phyloP scores from a whole-genome alignment of 2,888 invertebrate genomes.

The Polyommatus iphigenia region DNA sequence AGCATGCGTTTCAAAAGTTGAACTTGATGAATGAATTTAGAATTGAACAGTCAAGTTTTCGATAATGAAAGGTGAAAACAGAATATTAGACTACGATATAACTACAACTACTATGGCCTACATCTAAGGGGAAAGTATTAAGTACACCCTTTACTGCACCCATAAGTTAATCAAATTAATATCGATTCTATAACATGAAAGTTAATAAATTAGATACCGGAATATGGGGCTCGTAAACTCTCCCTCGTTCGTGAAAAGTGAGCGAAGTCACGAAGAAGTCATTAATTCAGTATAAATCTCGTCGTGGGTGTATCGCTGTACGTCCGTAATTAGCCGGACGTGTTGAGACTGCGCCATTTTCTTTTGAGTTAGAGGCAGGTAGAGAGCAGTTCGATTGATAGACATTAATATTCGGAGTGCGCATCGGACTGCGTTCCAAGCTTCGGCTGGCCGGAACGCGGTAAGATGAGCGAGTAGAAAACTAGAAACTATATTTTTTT shows the following conservation, averaged over 20 bases:
- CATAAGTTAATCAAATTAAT: slow-evolving; percentile 8
- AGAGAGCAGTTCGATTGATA: not conserved
- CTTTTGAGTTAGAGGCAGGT: slow-evolving; percentile 12
- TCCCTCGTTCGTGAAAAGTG: slow-evolving; percentile 65
- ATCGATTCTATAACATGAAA: slow-evolving; percentile 38
- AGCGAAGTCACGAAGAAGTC: slow-evolving; percentile 70
- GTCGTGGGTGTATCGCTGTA: slow-evolving; percentile 42
- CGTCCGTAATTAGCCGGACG: slow-evolving; percentile 57
- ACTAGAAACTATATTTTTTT: too few species aligned
- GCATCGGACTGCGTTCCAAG: too few species aligned
- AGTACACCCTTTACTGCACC: not conserved
- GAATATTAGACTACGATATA: too few species aligned
- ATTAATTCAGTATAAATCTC: slow-evolving; percentile 60
- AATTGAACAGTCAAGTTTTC: too few species aligned
- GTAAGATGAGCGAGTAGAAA: too few species aligned
- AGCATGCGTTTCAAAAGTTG: too few species aligned
- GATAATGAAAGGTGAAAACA: too few species aligned
- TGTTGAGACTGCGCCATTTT: slow-evolving; percentile 50
- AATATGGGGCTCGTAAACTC: slow-evolving; percentile 63
- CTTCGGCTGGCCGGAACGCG: too few species aligned
- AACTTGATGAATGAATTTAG: too few species aligned
- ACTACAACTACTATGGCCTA: not conserved
- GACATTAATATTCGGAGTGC: not conserved
- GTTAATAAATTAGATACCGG: slow-evolving; percentile 53
- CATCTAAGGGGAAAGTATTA: not conserved